Evolutionary conservation across 2,888 invertebrate species (phyloP), one percentile per base, ranked within the genome.

Genomic region (Eumacrocentrus americanus): DNA sequence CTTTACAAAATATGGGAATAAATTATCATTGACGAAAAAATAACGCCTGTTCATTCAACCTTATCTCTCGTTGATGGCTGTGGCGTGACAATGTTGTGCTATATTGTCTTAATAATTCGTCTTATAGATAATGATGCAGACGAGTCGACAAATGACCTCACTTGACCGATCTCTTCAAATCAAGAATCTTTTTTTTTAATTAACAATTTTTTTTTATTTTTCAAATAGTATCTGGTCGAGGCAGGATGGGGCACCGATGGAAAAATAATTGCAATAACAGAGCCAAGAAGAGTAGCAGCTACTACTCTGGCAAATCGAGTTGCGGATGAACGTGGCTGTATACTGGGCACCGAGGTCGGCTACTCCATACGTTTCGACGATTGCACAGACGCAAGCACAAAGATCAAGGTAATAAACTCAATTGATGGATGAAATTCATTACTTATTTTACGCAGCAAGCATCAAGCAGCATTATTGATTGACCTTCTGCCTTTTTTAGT

Each of bases 261-360:
- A 52, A 82, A 83, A 69, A 84, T 88, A 61, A 90, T 98, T 52
- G 95, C 91, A 46, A 87, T 99, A 62, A 95, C 97, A 1, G 94
- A 98, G 79, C 98, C 98, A 0, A 84, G 98, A 7, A 86, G 97
- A 58, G 90, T 96, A 0, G 95, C 96, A 0, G 95, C 94, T 0
- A 89, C 95, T 48, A 88, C 95, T 22, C 84, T 98, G 14, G 96
- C 98, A 0, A 85, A 86, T 63, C 85, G 98, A 53, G 95, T 98
- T 1, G 91, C 97, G 0, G 91, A 93, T 67, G 98, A 98, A 83
- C 86, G 88, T 6, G 78, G 76, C 42, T 79, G 78, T 50, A 71
- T 80, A 58, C 67, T 80, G 44, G 92, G 92, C 0, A 87, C 88
- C 35, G 77, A 87, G 9, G 84, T 96, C 1, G 98, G 98, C 0